Evolutionary conservation across 2,888 invertebrate species (phyloP), one percentile per base, ranked within the genome.

Genomic region (Exephanes ischioxanthus): DNA sequence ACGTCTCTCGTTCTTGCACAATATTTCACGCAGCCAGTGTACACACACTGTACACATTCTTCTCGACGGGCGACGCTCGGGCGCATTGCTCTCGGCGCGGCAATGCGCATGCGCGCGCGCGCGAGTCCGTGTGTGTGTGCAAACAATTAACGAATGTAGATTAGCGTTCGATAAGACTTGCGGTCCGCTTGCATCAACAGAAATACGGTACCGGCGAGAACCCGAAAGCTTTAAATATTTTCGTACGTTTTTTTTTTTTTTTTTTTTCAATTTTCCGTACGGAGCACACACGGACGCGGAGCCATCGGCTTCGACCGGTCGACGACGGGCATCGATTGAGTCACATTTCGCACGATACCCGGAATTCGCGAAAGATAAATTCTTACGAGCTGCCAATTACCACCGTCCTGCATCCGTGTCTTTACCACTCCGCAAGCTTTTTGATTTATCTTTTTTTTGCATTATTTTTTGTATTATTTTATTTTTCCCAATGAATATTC

Each of bases 91-190:
- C 85, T 80, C 73, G 61, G 76, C 75, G 80, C 82, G 82, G 72
- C 76, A 79, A 48, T 16, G 45, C 14, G 45, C 16, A 14, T 5
- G 14, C 16, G 45, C 16, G 16, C 2, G 14, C 11, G 7, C 41
- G 41, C 3, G 3, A 16, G 45, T 16, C 14, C 11, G 45, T 48
- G 45, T 16, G 76, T 82, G 71, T 80, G 82, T 67, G 76, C 80
- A 82, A 85, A 85, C 85, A 85, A 85, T 85, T 82, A 80, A 83
- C 85, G 76, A 85, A 85, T 85, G 76, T 72, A 85, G 85, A 85
- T 85, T 85, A 85, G 71, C 85, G 48, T 53, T 80, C 85, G 85
- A 85, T 85, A 85, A 85, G 82, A 82, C 30, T 14, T 53, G 19
- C 48, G 37, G 45, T n/a, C 51, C 30, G 70, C 37, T 61, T 33